phyloP scores from a whole-genome alignment of 2,113 vertebrate species.

The Seriola aureovittata region DNA sequence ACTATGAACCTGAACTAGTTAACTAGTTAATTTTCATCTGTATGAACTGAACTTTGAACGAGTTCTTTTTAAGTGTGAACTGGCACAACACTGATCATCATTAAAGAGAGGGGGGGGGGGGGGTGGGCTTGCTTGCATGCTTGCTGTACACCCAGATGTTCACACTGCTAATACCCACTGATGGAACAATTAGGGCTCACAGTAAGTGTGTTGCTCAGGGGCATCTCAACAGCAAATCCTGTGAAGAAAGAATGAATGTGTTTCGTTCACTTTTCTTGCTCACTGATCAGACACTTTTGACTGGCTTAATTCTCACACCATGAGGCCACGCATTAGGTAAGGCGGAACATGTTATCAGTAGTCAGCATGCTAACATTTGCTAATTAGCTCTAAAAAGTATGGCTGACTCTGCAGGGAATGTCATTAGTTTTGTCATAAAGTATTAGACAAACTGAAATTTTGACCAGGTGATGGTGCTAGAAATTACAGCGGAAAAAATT shows the following conservation, averaged over 20 bases:
- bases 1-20: no score
- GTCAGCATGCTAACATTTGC: slow-evolving; percentile 1
- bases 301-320: slow-evolving; percentile 26
- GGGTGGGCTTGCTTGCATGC: neutral
- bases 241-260: slow-evolving; percentile 39
- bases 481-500: neutral
- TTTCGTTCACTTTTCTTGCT: slow-evolving; percentile 42
- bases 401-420: neutral
- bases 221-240: slow-evolving; percentile 37
- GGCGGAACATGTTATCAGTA: neutral
- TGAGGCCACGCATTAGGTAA: slow-evolving; percentile 26
- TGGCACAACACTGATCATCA: no score
- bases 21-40: no score
- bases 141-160: slow-evolving; percentile 49
- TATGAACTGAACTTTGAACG: no score
- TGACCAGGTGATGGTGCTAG: neutral
- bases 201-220: slow-evolving; percentile 43
- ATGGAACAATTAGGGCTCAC: slow-evolving; percentile 54
- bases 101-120: no score
- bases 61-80: no score
- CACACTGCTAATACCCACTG: slow-evolving; percentile 35
- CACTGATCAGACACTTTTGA: slow-evolving; percentile 30
- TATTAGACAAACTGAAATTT: neutral
- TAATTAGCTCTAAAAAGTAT: neutral
- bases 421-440: neutral